Conservation (phyloP, 2,888 invertebrate genomes). For the Crepidodera aurea region DNA sequence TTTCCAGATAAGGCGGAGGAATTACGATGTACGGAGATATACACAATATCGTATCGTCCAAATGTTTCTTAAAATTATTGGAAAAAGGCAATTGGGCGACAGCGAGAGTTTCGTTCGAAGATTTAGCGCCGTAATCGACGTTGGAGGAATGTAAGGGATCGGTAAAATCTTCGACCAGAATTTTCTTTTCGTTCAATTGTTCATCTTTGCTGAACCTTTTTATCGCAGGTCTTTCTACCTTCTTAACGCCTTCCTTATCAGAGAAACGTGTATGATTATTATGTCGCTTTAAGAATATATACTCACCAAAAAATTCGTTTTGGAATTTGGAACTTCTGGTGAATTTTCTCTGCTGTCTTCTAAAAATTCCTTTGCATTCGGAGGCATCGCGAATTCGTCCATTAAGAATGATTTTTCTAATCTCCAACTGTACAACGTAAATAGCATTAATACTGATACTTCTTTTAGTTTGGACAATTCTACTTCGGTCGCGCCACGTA, state of each 20-base stretch:
- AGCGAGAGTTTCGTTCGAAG: slow-evolving; percentile 52
- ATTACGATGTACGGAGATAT: slow-evolving; percentile 88
- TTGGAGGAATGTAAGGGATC: slow-evolving; percentile 75
- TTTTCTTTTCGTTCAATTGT: slow-evolving; percentile 54
- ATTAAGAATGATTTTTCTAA: slow-evolving; percentile 90
- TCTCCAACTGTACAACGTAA: slow-evolving; percentile 89
- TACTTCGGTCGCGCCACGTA: slow-evolving; percentile 77
- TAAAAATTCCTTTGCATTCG: slow-evolving; percentile 65
- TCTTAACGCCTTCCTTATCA: slow-evolving; percentile 17
- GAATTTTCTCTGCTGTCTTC: slow-evolving; percentile 60
- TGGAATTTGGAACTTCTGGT: slow-evolving; percentile 45
- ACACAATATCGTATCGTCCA: slow-evolving; percentile 78
- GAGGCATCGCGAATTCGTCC: slow-evolving; percentile 84
- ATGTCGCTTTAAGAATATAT: too few relatives aligned
- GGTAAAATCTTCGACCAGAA: slow-evolving; percentile 77
- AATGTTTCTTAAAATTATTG: slow-evolving; percentile 76
- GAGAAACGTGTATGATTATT: not conserved
- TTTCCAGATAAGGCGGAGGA: slow-evolving; percentile 87
- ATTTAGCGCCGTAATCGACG: slow-evolving; percentile 41
- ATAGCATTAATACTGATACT: slow-evolving; percentile 82
- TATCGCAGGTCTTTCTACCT: slow-evolving; percentile 49
- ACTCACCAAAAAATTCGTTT: slow-evolving; percentile 24
- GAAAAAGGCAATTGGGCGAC: slow-evolving; percentile 69
- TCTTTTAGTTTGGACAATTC: slow-evolving; percentile 85
- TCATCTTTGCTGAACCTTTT: slow-evolving; percentile 41